Conservation (phyloP, 1,140 invertebrate species). For the Elysia chlorotica region DNA sequence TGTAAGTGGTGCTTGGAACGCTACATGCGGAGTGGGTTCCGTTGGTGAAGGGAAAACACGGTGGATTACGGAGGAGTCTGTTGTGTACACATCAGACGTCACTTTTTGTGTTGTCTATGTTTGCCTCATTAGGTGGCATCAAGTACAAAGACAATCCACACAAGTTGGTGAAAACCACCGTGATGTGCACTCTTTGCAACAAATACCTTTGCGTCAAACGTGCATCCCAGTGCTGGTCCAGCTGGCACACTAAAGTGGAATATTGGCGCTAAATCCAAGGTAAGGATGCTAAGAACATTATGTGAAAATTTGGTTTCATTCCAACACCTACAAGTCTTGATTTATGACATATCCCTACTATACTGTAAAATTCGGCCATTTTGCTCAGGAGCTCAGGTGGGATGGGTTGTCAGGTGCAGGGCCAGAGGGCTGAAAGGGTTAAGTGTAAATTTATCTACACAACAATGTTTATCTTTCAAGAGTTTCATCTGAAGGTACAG, state of each 20-base stretch:
- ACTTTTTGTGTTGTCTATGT: too few species aligned
- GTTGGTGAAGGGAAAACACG: too few species aligned
- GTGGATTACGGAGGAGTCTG: too few species aligned
- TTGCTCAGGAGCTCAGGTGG: not conserved
- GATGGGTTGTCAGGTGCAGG: not conserved
- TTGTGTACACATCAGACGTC: too few species aligned
- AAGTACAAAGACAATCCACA: not conserved
- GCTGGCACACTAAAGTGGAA: not conserved
- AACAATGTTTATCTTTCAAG: too few species aligned
- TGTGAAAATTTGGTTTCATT: not conserved
- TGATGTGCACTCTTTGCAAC: not conserved
- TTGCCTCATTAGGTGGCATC: not conserved
- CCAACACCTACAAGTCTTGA: too few species aligned
- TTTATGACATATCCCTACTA: not conserved
- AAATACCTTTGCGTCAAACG: not conserved
- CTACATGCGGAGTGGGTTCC: too few species aligned
- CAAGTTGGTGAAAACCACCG: not conserved
- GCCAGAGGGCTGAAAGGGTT: not conserved
- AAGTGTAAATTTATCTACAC: too few species aligned
- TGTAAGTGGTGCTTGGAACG: not conserved
- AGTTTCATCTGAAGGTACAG: too few species aligned
- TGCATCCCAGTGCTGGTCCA: not conserved
- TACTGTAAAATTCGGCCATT: not conserved
- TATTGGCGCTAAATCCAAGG: not conserved
- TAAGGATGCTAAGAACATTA: not conserved